These are phyloP conservation scores for Knipowitschia caucasica DNA, from an alignment of 2,797 vertebrate genomes.

Conservation along the genomic window DNA sequence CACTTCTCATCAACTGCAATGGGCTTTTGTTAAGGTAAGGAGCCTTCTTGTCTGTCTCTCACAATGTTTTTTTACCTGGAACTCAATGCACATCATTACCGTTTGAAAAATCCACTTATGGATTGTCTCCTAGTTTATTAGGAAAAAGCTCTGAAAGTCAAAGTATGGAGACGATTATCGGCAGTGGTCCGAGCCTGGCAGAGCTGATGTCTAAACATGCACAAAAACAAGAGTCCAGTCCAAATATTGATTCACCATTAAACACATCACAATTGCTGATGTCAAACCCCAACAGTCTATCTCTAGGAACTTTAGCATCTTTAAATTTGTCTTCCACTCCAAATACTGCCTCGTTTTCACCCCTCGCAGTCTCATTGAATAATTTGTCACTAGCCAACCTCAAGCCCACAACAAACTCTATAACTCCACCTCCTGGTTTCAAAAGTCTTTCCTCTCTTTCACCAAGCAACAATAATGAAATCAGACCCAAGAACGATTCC, in stretches of 20 bases:
- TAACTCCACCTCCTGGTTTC: constrained; percentile 60
- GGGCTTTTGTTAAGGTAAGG: constrained; percentile 99
- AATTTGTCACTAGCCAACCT: constrained; percentile 65
- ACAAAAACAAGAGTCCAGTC: constrained; percentile 35
- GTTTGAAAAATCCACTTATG: constrained; percentile 36
- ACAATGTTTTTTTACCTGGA: constrained; percentile 59
- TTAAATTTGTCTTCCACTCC: constrained; percentile 41
- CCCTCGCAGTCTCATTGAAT: constrained; percentile 67
- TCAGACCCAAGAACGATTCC: constrained; percentile 53
- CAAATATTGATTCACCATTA: constrained; percentile 24
- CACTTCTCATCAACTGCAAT: constrained; percentile 75
- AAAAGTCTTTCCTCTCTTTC: constrained; percentile 65
- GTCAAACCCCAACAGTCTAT: constrained; percentile 50
- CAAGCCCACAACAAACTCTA: constrained; percentile 24
- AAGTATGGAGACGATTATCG: constrained; percentile 13
- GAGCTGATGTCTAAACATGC: constrained; percentile 67
- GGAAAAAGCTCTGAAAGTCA: constrained; percentile 25
- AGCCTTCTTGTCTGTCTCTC: constrained; percentile 83
- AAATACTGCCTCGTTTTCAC: constrained; percentile 39
- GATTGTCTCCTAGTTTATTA: constrained; percentile 54
- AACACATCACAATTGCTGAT: constrained; percentile 41
- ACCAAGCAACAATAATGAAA: constrained; percentile 53
- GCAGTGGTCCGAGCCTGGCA: constrained; percentile 56
- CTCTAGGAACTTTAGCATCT: constrained; percentile 56
- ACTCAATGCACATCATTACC: constrained; percentile 31